These are phyloP conservation scores for Mionectes olivaceus DNA, from an alignment of 2,797 vertebrate genomes.

Conservation along the genomic window DNA sequence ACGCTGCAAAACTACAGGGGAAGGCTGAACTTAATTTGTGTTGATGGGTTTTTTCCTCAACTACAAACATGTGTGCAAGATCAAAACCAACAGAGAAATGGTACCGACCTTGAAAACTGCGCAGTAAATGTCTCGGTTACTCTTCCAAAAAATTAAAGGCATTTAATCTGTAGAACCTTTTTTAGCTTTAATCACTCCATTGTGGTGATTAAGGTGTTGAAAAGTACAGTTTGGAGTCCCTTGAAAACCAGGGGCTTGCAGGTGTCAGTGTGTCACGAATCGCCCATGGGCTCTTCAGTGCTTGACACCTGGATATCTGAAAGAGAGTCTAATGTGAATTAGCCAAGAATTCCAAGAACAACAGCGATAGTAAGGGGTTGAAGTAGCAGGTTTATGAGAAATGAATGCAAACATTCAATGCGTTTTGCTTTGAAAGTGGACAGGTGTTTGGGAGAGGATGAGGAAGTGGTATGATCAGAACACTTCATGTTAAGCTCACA, in stretches of 20 bases:
- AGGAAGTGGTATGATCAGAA: not conserved
- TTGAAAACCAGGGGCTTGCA: not conserved
- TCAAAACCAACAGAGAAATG: not conserved
- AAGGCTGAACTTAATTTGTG: not conserved
- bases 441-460: constrained; percentile 48
- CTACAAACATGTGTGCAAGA: not conserved
- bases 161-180: not conserved
- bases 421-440: not conserved
- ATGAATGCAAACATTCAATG: not conserved
- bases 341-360: not conserved
- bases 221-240: not conserved
- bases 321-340: not conserved
- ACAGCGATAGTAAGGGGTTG: not conserved
- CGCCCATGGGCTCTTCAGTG: not conserved
- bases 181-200: not conserved
- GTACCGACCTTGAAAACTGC: not conserved
- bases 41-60: not conserved
- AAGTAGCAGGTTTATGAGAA: not conserved
- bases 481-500: not conserved
- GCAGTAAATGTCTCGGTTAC: not conserved
- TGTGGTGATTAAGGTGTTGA: not conserved
- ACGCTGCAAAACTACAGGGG: not conserved
- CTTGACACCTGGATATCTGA: not conserved
- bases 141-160: not conserved
- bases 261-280: not conserved